A percentile compares a stretch with the other conserved stretches of the same genome.
Evolutionary conservation across 2,797 vertebrate species (phyloP).

Genomic region (Orientallactaga sibirica): DNA sequence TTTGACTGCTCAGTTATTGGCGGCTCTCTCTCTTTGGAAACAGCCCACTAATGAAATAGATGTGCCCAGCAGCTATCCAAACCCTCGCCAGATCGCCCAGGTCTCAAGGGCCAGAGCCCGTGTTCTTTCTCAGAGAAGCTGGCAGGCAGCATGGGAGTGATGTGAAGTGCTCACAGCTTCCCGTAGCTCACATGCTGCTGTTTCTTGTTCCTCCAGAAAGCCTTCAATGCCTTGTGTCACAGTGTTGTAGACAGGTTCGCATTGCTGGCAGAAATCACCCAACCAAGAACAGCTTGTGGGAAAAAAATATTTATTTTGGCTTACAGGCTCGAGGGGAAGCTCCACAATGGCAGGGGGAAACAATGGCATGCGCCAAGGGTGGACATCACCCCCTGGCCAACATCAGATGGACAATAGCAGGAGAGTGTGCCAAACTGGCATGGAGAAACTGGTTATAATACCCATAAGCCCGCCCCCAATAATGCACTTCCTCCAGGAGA

Average conservation of each 20-base stretch:
- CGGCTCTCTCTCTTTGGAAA: background rate
- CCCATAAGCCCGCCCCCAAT: too few relatives aligned
- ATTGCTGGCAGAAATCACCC: too few relatives aligned
- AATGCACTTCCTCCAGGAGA: too few relatives aligned
- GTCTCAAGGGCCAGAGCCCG: background rate
- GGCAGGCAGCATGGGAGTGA: fast-evolving
- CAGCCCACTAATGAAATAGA: background rate
- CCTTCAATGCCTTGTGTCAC: conserved; percentile 96
- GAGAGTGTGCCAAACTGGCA: too few relatives aligned
- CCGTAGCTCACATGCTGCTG: fast-evolving
- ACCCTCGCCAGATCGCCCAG: fast-evolving
- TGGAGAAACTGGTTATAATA: too few relatives aligned
- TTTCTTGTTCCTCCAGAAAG: conserved; percentile 90
- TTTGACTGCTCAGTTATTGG: background rate
- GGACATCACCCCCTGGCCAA: too few relatives aligned
- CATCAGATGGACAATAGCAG: too few relatives aligned
- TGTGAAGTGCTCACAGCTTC: fast-evolving
- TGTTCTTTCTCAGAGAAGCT: fast-evolving
- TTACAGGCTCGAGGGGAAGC: too few relatives aligned
- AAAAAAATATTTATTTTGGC: too few relatives aligned
- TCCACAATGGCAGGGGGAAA: too few relatives aligned
- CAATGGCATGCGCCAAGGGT: too few relatives aligned
- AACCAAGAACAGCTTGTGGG: too few relatives aligned
- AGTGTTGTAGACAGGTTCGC: conserved; percentile 71
- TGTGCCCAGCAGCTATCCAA: fast-evolving